Conservation (phyloP, 2,113 vertebrate genomes). For the Centropristis striata region DNA sequence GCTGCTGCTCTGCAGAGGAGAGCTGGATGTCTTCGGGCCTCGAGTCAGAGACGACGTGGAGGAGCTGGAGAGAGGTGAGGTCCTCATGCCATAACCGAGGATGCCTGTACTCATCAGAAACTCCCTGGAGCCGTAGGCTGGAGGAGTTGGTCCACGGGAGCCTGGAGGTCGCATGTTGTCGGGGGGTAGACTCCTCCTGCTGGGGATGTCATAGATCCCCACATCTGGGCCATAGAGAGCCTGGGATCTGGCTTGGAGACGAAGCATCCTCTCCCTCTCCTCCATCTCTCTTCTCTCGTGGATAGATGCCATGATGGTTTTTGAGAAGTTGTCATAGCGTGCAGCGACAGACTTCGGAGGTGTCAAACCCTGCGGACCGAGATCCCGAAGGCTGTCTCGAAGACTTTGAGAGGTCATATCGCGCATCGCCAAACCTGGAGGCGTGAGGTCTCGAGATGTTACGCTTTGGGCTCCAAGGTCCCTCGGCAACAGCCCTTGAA, state of each 20-base stretch:
- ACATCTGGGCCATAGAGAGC: conserved; percentile 88
- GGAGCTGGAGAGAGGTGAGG: conserved; percentile 88
- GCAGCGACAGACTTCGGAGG: conserved; percentile 88
- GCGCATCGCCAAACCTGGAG: conserved; percentile 48
- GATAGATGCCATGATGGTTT: conserved; percentile 95
- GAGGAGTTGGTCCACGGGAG: conserved; percentile 80
- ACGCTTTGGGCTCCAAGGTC: conserved; percentile 63
- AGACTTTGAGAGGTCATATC: conserved; percentile 58
- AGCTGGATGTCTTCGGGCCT: conserved; percentile 90
- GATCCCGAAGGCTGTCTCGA: conserved; percentile 65
- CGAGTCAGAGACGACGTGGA: conserved; percentile 89
- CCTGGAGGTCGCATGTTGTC: conserved; percentile 78
- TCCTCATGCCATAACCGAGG: conserved; percentile 88
- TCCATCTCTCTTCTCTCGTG: conserved; percentile 93
- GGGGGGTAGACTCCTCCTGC: conserved; percentile 91
- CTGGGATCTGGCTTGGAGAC: conserved; percentile 87
- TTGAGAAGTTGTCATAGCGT: conserved; percentile 93
- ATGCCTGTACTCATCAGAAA: conserved; percentile 90
- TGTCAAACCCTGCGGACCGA: conserved; percentile 48
- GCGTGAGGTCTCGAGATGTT: conserved; percentile 55
- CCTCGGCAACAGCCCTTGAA: conserved; percentile 65
- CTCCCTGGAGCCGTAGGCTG: conserved; percentile 92
- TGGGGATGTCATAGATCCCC: conserved; percentile 92
- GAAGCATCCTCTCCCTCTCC: conserved; percentile 90
- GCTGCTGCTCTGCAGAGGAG: conserved; percentile 92